Evolutionary conservation across 2,113 vertebrate species (phyloP).

Genomic region (Furnarius figulus): DNA sequence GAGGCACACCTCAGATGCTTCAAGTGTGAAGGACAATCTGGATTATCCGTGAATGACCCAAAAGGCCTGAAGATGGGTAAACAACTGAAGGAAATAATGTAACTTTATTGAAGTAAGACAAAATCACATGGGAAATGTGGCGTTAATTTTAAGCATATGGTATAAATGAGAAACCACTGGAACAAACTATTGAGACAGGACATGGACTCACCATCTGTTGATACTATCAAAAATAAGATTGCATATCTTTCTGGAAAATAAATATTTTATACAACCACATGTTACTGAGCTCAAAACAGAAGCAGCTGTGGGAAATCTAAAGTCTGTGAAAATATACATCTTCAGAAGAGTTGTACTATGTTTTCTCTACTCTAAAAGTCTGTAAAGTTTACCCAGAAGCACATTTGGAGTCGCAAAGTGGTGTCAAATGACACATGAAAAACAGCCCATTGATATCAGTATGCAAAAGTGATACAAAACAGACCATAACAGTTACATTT

Average conservation of each 20-base stretch:
- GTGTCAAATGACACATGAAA: background rate
- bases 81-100: background rate
- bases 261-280: conserved; percentile 44
- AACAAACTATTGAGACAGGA: conserved; percentile 32
- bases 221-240: conserved; percentile 26
- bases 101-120: background rate
- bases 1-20: background rate
- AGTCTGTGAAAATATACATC: background rate
- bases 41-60: background rate
- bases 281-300: conserved; percentile 27
- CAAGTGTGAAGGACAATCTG: background rate
- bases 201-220: conserved; percentile 36
- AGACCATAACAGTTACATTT: background rate
- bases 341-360: background rate
- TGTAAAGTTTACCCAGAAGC: background rate
- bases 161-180: conserved; percentile 54
- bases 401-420: background rate
- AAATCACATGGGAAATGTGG: conserved; percentile 32
- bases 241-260: conserved; percentile 40
- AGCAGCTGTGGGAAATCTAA: conserved; percentile 16
- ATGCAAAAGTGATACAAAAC: background rate
- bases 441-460: background rate
- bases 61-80: background rate
- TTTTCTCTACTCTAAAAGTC: background rate
- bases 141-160: conserved; percentile 51